Base-by-base conservation (phyloP, 2,797 vertebrate genomes). In the Sebastes glaucus region DNA sequence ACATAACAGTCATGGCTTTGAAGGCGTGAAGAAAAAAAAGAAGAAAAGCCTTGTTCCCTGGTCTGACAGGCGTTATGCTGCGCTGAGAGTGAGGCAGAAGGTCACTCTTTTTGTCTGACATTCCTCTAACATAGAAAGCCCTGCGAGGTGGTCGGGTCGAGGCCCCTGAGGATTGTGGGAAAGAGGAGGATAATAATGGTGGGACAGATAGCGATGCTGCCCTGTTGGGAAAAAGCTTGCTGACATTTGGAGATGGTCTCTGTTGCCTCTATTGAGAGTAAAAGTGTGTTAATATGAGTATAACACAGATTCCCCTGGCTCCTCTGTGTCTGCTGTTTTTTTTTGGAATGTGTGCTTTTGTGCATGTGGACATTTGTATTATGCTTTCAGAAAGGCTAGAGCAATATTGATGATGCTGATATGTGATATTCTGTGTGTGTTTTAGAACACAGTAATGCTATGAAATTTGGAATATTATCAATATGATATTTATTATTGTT, bases 201-300 rank as follows among this genome's bases (percentile, higher is more conserved):
- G 67, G 66, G 49, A 42, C 76, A 81, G 82, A 91, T 84, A 82
- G 76, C 13, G 14, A 30, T 16, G 7, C 55, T 63, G 30, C 25
- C 38, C 75, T 65, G 56, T 25, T 74, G 71, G 82, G 57, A 49
- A 33, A 71, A 78, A 76, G 38, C 80, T 83, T 7, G 49, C 61
- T 89, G 91, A 90, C 88, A 92, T 90, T 92, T 91, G 20, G 28
- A 88, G 63, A 83, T 56, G 25, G 62, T 77, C 67, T 83, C 57
- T 61, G 32, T 78, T 80, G 57, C 30, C 73, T 80, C 68, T 66
- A 20, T 63, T 33, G 55, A 72, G n/a, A 76, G 55, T 49, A 14
- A 60, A 62, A 52, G 35, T 64, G 38, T 78, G 68, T 82, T 73
- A 60, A 82, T 83, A 25, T 78, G 61, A 80, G 49, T 68, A 49